phyloP scores from a whole-genome alignment of 2,888 invertebrate species.

The Amphipyra berbera region DNA sequence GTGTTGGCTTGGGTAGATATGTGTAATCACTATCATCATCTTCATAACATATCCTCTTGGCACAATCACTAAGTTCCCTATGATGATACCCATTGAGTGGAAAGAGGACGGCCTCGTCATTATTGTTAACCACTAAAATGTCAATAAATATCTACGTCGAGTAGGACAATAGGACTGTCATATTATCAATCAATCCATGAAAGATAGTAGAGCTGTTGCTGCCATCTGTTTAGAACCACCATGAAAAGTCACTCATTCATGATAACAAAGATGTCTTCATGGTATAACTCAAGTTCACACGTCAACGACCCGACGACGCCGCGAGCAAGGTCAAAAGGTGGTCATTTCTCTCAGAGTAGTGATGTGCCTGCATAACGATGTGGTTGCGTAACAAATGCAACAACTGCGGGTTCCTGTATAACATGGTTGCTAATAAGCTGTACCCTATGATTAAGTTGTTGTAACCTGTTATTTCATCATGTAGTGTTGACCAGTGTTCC shows the following conservation, averaged over 20 bases:
- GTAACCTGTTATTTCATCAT: conserved; percentile 9
- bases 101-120: too few relatives aligned
- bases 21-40: too few relatives aligned
- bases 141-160: too few relatives aligned
- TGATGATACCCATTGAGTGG: too few relatives aligned
- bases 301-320: conserved; percentile 50
- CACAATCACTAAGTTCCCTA: too few relatives aligned
- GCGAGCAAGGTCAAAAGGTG: conserved; percentile 50
- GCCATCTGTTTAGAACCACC: background rate
- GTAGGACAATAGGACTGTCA: too few relatives aligned
- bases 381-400: conserved; percentile 23
- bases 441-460: conserved; percentile 7
- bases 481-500: too few relatives aligned
- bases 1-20: too few relatives aligned
- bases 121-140: too few relatives aligned
- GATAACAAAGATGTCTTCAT: conserved; percentile 9
- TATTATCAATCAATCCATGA: too few relatives aligned
- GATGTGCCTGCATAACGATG: conserved; percentile 22
- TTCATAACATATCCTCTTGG: too few relatives aligned
- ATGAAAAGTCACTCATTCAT: background rate
- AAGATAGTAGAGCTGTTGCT: background rate
- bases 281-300: conserved; percentile 51
- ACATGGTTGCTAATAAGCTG: conserved; percentile 1
- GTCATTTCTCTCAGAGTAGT: conserved; percentile 37
- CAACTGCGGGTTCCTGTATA: conserved; percentile 8